Evolutionary conservation across 1,140 invertebrate genomes (phyloP).

Genomic region (Branchinecta lynchi): DNA sequence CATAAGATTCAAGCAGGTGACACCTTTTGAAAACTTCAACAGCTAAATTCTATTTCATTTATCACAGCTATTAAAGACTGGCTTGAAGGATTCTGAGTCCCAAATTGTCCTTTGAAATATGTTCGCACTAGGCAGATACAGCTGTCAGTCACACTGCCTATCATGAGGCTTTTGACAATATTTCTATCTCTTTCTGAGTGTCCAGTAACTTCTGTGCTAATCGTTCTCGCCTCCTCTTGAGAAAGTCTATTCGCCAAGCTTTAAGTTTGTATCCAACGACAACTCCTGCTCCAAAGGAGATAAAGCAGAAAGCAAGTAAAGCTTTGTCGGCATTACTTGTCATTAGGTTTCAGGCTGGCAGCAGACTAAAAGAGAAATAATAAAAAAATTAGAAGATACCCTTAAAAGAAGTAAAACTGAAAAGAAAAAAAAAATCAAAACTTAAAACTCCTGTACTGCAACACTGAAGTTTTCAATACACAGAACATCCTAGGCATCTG

Average conservation of each 20-base stretch:
- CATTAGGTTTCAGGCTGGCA: neutral
- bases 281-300: conserved; percentile 25
- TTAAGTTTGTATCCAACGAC: conserved; percentile 29
- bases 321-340: neutral
- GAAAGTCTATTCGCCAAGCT: conserved; percentile 27
- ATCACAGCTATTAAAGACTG: too few species aligned
- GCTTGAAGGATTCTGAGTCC: too few species aligned
- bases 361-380: neutral
- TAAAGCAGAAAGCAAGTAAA: neutral
- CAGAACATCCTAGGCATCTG: too few species aligned
- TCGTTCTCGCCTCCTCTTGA: conserved; percentile 27
- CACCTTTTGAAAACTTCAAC: too few species aligned
- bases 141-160: too few species aligned
- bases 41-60: too few species aligned
- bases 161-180: conserved; percentile 16
- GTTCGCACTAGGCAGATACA: too few species aligned
- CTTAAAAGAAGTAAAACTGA: neutral
- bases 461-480: too few species aligned
- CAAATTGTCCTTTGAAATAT: too few species aligned
- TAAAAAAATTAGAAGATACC: neutral
- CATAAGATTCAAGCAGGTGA: too few species aligned
- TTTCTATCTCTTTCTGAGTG: conserved; percentile 29
- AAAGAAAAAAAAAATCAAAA: too few species aligned
- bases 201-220: conserved; percentile 27
- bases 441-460: too few species aligned